phyloP scores from a whole-genome alignment of 37 sponge, comb jelly and placozoan genomes.

The Ephydatia muelleri region DNA sequence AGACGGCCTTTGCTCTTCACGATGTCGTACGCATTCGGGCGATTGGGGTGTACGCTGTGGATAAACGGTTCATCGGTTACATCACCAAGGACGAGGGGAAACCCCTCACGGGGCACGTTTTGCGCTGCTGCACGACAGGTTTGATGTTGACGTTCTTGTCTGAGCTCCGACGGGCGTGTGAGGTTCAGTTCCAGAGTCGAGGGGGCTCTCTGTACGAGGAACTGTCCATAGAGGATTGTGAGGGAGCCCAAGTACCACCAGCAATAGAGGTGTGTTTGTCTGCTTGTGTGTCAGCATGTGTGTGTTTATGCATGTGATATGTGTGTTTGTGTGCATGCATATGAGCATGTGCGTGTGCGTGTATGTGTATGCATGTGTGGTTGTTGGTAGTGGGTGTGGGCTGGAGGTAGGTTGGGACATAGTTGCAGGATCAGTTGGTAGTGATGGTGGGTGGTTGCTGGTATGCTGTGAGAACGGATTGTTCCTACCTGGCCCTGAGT shows the following conservation, averaged over 20 bases:
- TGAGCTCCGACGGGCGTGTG: constrained; percentile 48
- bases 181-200: constrained; percentile 39
- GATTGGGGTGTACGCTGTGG: constrained; percentile 41
- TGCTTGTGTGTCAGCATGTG: background rate
- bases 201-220: constrained; percentile 67
- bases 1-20: constrained; percentile 17
- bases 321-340: too few species aligned
- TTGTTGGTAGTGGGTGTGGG: too few species aligned
- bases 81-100: constrained; percentile 59
- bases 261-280: constrained; percentile 16
- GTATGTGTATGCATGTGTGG: too few species aligned
- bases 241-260: constrained; percentile 10
- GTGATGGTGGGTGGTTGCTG: too few species aligned
- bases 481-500: too few species aligned
- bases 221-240: constrained; percentile 37
- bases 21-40: constrained; percentile 49
- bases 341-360: too few species aligned
- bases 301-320: background rate
- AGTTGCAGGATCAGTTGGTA: too few species aligned
- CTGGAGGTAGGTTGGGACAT: too few species aligned
- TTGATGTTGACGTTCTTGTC: constrained; percentile 48
- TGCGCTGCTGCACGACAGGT: constrained; percentile 56
- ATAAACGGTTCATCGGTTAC: constrained; percentile 60
- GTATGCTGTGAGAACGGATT: too few species aligned
- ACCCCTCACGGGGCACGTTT: constrained; percentile 41